Evolutionary conservation across 2,888 invertebrate genomes (phyloP).

Genomic region (Limenitis camilla): DNA sequence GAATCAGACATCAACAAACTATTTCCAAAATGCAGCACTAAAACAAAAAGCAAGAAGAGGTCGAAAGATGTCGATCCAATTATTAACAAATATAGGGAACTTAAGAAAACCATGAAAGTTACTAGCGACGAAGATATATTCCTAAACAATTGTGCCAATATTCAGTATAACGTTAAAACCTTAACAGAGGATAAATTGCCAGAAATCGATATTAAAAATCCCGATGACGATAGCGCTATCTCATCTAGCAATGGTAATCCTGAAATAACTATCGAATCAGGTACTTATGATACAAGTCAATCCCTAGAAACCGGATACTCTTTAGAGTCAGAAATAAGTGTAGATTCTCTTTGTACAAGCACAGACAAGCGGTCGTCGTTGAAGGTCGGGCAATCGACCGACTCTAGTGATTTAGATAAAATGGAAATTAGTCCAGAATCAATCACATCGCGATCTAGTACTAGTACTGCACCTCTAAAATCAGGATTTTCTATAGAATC

Average conservation of each 20-base stretch:
- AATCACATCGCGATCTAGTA: constrained; percentile 65
- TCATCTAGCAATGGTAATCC: constrained; percentile 68
- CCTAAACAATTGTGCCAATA: constrained; percentile 66
- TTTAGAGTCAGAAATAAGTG: constrained; percentile 73
- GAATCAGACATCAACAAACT: constrained; percentile 64
- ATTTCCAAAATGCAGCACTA: constrained; percentile 66
- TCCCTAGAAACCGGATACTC: constrained; percentile 71
- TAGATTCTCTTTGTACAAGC: constrained; percentile 72
- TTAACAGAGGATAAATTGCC: constrained; percentile 50
- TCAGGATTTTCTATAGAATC: constrained; percentile 77
- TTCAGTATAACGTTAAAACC: constrained; percentile 54
- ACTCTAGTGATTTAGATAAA: constrained; percentile 79
- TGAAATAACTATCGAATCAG: constrained; percentile 68
- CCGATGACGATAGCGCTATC: constrained; percentile 67
- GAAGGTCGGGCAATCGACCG: constrained; percentile 78
- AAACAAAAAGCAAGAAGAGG: constrained; percentile 68
- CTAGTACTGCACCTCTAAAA: constrained; percentile 69
- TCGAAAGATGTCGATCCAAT: constrained; percentile 68
- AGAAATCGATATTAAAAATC: constrained; percentile 59
- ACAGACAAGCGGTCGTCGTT: constrained; percentile 75
- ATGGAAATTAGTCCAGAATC: constrained; percentile 73
- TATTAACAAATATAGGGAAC: constrained; percentile 65
- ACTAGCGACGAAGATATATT: constrained; percentile 62
- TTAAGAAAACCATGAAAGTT: constrained; percentile 64
- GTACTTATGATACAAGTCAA: constrained; percentile 65